phyloP scores from a whole-genome alignment of 2,888 invertebrate species.

The Dryobotodes eremita region DNA sequence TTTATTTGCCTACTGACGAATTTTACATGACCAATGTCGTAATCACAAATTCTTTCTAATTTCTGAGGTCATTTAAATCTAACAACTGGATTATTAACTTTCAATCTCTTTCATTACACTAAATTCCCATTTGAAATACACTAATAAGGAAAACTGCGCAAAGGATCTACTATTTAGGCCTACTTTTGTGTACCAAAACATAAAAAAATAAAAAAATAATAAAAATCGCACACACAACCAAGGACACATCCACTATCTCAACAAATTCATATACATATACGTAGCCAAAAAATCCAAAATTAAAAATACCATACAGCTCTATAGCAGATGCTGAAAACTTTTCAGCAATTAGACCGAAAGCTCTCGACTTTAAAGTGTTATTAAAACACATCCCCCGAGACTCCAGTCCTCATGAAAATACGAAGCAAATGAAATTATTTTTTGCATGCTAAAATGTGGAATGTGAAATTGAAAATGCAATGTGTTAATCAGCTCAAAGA shows the following conservation, averaged over 20 bases:
- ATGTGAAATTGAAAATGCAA: slow-evolving; percentile 52
- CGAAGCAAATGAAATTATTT: slow-evolving; percentile 60
- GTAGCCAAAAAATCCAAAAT: slow-evolving; percentile 15
- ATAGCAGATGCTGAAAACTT: slow-evolving; percentile 54
- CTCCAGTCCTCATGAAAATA: slow-evolving; percentile 60
- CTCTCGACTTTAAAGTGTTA: slow-evolving; percentile 68
- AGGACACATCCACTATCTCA: slow-evolving; percentile 3
- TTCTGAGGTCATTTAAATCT: too few species aligned
- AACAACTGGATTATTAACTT: neutral
- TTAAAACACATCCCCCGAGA: slow-evolving; percentile 69
- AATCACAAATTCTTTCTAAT: neutral
- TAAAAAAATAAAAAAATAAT: neutral
- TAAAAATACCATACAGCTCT: slow-evolving; percentile 35
- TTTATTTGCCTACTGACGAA: neutral
- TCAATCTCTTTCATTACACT: neutral
- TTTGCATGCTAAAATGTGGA: slow-evolving; percentile 49
- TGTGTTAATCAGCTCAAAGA: slow-evolving; percentile 51
- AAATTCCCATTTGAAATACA: neutral
- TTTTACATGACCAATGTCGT: neutral
- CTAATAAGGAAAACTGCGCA: neutral
- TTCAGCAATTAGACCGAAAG: slow-evolving; percentile 72
- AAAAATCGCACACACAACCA: neutral
- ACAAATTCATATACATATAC: neutral
- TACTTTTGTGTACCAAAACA: neutral
- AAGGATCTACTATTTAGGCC: too few species aligned